Conservation (phyloP, 2,113 vertebrate species). For the Cheilinus undulatus region DNA sequence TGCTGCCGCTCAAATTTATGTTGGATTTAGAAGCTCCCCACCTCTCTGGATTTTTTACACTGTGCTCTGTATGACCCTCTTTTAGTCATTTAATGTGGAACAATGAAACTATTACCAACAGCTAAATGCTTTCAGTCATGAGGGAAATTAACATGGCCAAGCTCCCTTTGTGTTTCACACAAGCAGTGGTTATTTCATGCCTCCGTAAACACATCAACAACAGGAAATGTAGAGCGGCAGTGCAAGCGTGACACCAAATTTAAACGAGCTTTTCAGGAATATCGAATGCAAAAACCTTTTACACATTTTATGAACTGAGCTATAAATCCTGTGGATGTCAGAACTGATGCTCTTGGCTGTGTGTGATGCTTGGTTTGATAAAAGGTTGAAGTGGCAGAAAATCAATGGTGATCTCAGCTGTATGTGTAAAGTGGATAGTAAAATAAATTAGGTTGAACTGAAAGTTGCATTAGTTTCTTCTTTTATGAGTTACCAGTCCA, state of each 20-base stretch:
- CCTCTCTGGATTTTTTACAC: conserved; percentile 16
- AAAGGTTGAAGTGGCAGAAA: background rate
- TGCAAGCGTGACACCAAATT: conserved; percentile 11
- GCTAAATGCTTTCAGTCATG: conserved; percentile 30
- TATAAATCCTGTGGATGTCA: conserved; percentile 38
- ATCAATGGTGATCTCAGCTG: background rate
- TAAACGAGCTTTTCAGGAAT: conserved; percentile 49
- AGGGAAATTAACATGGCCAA: conserved; percentile 48
- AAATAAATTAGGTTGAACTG: conserved; percentile 5
- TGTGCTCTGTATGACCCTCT: conserved; percentile 29
- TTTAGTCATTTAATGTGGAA: conserved; percentile 33
- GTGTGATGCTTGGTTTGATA: conserved; percentile 17
- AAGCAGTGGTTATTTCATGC: conserved; percentile 39
- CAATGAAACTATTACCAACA: conserved; percentile 42
- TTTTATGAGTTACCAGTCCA: background rate
- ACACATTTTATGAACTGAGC: conserved; percentile 43
- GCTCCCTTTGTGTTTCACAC: conserved; percentile 37
- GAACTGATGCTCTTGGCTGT: conserved; percentile 12
- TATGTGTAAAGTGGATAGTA: background rate
- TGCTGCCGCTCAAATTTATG: conserved; percentile 11
- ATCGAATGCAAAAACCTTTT: conserved; percentile 41
- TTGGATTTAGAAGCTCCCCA: conserved; percentile 5
- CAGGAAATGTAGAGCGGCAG: background rate
- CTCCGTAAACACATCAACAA: conserved; percentile 15
- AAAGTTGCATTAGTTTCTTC: background rate